These are phyloP conservation scores for Xiphias gladius DNA, from an alignment of 2,113 vertebrate genomes.

Conservation along the genomic window DNA sequence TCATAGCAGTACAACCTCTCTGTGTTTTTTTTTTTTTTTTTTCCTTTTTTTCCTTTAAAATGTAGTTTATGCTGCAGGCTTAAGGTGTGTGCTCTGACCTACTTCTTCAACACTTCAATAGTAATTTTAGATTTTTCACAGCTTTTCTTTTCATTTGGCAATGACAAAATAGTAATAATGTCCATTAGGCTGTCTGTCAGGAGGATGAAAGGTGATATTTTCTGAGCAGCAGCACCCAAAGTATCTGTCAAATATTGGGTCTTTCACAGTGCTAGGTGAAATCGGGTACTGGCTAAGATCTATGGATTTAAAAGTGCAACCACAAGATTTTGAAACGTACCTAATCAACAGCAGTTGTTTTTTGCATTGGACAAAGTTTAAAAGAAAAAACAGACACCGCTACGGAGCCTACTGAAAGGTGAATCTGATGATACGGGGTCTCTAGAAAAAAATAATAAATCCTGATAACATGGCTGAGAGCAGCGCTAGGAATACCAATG, in stretches of 20 bases:
- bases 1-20: background rate
- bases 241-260: background rate
- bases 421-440: slow-evolving; percentile 39
- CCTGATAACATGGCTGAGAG: slow-evolving; percentile 50
- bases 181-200: background rate
- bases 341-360: background rate
- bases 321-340: background rate
- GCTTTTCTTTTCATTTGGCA: background rate
- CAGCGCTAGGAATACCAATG: slow-evolving; percentile 71
- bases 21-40: slow-evolving; percentile 7
- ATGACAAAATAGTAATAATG: background rate
- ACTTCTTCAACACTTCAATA: background rate
- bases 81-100: background rate
- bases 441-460: slow-evolving; percentile 37
- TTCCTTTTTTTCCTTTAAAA: slow-evolving; percentile 27
- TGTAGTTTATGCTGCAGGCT: background rate
- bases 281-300: too few relatives aligned
- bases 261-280: background rate
- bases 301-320: background rate
- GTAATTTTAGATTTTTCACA: background rate
- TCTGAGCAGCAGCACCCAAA: background rate
- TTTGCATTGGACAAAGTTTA: slow-evolving; percentile 16
- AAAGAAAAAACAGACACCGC: slow-evolving; percentile 45
- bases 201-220: background rate
- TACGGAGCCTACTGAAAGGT: slow-evolving; percentile 42